These are phyloP conservation scores for Carpatolechia fugitivella DNA, from an alignment of 2,888 invertebrate species.

Conservation along the genomic window DNA sequence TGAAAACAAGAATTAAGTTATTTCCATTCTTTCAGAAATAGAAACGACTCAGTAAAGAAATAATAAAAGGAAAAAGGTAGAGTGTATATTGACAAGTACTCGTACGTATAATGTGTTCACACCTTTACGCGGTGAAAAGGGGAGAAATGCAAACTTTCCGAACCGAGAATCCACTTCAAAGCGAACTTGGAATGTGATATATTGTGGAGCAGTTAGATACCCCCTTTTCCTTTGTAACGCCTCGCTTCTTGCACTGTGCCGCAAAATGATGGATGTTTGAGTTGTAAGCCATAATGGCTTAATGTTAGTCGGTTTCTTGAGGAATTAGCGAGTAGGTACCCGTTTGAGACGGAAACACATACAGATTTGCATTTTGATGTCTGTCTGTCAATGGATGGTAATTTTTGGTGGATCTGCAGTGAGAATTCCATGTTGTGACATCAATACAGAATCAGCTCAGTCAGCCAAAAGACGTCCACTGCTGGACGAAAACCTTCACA, in stretches of 20 bases:
- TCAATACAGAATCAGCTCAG: too few species aligned
- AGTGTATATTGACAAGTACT: too few species aligned
- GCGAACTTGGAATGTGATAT: constrained; percentile 27
- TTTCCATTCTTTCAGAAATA: neutral
- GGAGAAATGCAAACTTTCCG: constrained; percentile 24
- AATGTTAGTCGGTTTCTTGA: neutral
- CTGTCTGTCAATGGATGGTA: too few species aligned
- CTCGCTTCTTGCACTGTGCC: neutral
- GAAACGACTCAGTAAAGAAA: too few species aligned
- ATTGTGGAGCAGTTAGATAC: constrained; percentile 13
- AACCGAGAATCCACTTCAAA: constrained; percentile 24
- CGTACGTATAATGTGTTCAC: neutral
- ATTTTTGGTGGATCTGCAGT: too few species aligned
- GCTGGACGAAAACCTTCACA: too few species aligned
- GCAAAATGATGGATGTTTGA: constrained; percentile 3
- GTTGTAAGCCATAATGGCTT: constrained; percentile 1
- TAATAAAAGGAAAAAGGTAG: too few species aligned
- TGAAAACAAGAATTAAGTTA: too few species aligned
- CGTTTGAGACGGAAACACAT: neutral
- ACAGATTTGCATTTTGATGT: neutral
- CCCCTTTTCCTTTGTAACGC: neutral
- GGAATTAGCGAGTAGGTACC: neutral
- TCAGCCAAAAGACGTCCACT: too few species aligned
- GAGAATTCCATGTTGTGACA: too few species aligned
- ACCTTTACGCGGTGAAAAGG: constrained; percentile 15